Conservation (phyloP, 2,888 invertebrate genomes). For the Dynastes maya region DNA sequence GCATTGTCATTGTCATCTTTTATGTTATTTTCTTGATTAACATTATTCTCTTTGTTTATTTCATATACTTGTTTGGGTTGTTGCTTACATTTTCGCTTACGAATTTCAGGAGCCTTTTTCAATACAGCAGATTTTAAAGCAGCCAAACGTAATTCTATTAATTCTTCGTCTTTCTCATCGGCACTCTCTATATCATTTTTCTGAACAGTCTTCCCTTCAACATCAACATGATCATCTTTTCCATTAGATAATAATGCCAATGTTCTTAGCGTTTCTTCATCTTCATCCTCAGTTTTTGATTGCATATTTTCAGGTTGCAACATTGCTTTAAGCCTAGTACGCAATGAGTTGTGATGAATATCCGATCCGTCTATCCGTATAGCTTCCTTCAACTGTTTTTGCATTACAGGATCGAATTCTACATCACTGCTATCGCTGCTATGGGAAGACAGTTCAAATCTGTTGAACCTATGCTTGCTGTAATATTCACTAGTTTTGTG, state of each 20-base stretch:
- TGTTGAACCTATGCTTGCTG: slow-evolving; percentile 27
- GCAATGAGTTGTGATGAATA: slow-evolving; percentile 63
- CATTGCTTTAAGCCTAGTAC: slow-evolving; percentile 65
- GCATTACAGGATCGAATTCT: slow-evolving; percentile 57
- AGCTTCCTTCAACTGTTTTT: slow-evolving; percentile 73
- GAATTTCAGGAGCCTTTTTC: slow-evolving; percentile 77
- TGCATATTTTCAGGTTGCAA: slow-evolving; percentile 54
- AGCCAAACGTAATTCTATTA: slow-evolving; percentile 76
- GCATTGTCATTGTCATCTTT: slow-evolving; percentile 44
- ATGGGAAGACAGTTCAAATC: slow-evolving; percentile 50
- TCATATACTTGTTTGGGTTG: slow-evolving; percentile 53
- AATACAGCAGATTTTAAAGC: slow-evolving; percentile 80
- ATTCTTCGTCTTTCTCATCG: slow-evolving; percentile 70
- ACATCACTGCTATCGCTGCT: slow-evolving; percentile 59
- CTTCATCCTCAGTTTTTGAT: slow-evolving; percentile 52
- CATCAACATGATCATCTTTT: slow-evolving; percentile 71
- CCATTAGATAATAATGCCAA: slow-evolving; percentile 53
- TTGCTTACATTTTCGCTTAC: slow-evolving; percentile 66
- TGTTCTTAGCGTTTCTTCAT: slow-evolving; percentile 54
- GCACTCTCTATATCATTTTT: slow-evolving; percentile 40
- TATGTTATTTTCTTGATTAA: slow-evolving; percentile 49
- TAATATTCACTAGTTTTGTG: slow-evolving; percentile 24
- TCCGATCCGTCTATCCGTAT: slow-evolving; percentile 68
- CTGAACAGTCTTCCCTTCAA: slow-evolving; percentile 60
- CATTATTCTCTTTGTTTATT: slow-evolving; percentile 48